Evolutionary conservation across 2,113 vertebrate genomes (phyloP), one percentile per base, ranked within the genome.

Genomic region (Taxidea taxus): DNA sequence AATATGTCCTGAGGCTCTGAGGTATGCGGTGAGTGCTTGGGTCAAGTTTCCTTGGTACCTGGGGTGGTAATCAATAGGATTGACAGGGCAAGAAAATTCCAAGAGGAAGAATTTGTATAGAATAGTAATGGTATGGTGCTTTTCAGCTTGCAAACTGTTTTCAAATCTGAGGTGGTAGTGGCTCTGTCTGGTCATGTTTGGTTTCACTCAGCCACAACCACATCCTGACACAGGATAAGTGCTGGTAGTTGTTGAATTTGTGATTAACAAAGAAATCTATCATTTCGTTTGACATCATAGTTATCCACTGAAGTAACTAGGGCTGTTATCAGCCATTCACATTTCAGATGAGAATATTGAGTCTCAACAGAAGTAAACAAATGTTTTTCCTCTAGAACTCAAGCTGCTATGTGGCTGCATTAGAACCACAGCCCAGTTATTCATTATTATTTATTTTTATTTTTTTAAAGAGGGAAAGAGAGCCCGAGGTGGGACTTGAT

Each of bases 261-360:
- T 84, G 4, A 83, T 81, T 80, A 86, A 87, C 60, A 68, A 93
- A 92, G 62, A 68, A 87, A 82, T 78, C 16, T 37, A 20, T 42
- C 49, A 29, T 96, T 77, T 92, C 12, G 37, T 2, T 29, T 78
- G 34, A 29, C 42, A 72, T 72, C 44, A 70, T 58, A 91, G 83
- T 86, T 60, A 93, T 34, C 34, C 66, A 82, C 2, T 4, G 29
- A 83, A 29, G 13, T 23, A 80, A 34, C 60, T 10, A 89, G 44
- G 49, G 37, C 27, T 85, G 2, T n/a, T 81, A 56, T 62, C 56
- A 80, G 56, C 20, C 6, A 31, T 83, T 81, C 13, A 44, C 15
- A 72, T 87, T 91, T 93, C 74, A 81, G 54, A 31, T 44, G 29
- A 97, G 70, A n/a, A 92, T 90, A 81, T 18, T 21, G 39, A 94